Evolutionary conservation across 2,113 vertebrate species (phyloP).

Genomic region (Nannobrachium achirus): DNA sequence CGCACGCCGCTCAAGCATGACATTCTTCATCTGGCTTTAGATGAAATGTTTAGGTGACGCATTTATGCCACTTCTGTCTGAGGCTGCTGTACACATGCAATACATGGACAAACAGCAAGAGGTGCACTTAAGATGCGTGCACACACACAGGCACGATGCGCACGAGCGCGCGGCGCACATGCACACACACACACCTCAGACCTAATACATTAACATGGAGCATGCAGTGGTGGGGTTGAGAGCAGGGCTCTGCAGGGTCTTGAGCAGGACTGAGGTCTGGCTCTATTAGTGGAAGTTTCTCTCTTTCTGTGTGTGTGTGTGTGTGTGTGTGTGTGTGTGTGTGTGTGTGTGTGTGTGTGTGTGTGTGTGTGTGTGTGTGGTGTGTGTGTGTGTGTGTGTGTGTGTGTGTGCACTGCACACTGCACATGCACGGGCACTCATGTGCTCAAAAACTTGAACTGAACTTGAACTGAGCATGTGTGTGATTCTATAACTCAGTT

Average conservation of each 20-base stretch:
- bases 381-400: constrained; percentile 7
- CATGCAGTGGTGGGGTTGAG: background rate
- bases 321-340: background rate
- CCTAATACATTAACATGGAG: background rate
- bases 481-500: too few species aligned
- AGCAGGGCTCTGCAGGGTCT: background rate
- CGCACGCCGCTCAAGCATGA: constrained; percentile 8
- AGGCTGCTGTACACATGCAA: background rate
- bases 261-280: background rate
- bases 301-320: background rate
- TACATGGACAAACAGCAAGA: background rate
- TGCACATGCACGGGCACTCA: too few species aligned
- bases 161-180: background rate
- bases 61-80: constrained; percentile 1
- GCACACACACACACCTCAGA: background rate
- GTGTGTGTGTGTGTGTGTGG: background rate
- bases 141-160: background rate
- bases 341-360: background rate
- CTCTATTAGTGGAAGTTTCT: background rate
- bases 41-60: constrained; percentile 8
- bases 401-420: constrained; percentile 21
- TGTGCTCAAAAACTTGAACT: too few species aligned
- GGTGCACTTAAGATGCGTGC: background rate
- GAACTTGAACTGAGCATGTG: too few species aligned
- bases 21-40: background rate